phyloP scores from a whole-genome alignment of 2,888 invertebrate species.

The Eristalis pertinax region DNA sequence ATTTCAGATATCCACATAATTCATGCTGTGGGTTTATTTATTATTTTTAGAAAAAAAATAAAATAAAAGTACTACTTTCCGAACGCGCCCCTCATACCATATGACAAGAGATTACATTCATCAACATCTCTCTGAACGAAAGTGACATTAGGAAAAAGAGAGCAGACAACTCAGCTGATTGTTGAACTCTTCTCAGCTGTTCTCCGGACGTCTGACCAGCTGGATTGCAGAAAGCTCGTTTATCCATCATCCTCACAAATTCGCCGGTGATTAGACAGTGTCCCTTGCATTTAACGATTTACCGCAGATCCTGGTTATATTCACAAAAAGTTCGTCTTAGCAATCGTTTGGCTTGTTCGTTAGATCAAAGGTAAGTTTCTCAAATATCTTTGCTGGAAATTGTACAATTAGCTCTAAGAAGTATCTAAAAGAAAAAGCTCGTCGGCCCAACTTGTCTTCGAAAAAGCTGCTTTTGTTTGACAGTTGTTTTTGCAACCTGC shows the following conservation, averaged over 20 bases:
- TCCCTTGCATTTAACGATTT: background rate
- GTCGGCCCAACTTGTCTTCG: conserved; percentile 26
- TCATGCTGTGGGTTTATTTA: too few relatives aligned
- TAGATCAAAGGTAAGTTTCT: conserved; percentile 14
- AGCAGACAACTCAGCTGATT: conserved; percentile 48
- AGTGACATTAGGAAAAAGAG: conserved; percentile 14
- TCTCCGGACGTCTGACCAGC: conserved; percentile 62
- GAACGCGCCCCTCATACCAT: too few relatives aligned
- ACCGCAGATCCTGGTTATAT: background rate
- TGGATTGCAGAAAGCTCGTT: conserved; percentile 44
- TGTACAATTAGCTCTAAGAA: background rate
- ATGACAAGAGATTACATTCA: too few relatives aligned
- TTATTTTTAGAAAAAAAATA: too few relatives aligned
- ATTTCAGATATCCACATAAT: too few relatives aligned
- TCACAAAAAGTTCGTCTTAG: background rate
- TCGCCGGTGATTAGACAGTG: conserved; percentile 32
- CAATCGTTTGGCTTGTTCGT: background rate
- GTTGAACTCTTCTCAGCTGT: conserved; percentile 58
- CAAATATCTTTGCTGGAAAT: background rate
- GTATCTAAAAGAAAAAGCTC: conserved; percentile 27
- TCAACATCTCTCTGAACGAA: background rate
- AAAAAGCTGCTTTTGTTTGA: conserved; percentile 42
- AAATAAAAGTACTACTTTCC: too few relatives aligned
- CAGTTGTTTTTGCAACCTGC: conserved; percentile 33
- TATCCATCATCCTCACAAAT: conserved; percentile 4